Base-by-base conservation (phyloP, 2,113 vertebrate species). In the Mustelus asterias region DNA sequence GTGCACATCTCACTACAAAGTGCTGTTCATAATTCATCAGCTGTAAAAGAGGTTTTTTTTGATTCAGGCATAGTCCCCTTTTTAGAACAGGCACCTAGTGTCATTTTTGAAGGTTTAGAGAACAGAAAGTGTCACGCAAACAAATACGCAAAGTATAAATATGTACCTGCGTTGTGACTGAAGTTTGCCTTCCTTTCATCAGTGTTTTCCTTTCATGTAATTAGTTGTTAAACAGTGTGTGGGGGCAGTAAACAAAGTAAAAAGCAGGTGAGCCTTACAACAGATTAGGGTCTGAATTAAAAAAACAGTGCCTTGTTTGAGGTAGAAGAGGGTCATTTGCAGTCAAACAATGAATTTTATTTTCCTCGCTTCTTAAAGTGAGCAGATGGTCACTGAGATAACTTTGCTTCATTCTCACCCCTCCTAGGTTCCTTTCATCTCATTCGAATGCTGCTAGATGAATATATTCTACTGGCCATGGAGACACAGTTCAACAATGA, bases 401-500 rank as follows among this genome's bases (percentile, higher is more conserved):
- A 98, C 96, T 96, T 86, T 89, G 96, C 92, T 97, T 96, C 96
- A 97, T 96, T 96, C 95, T 83, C 95, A 92, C 72, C 96, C 22
- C 96, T 80, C 78, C 41, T 94, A 99, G 99, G 99, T 96, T 99
- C 99, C 96, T 99, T 99, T 97, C 99, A 99, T 96, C 98, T 99
- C 97, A 99, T 99, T 96, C 97, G 99, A 96, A 99, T 99, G 99
- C 98, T 99, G 96, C 97, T 99, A 63, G 99, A 99, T 96, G 99
- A 99, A 96, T 99, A 99, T 97, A 99, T 99, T 97, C 98, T 99
- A 93, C 96, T 99, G 20, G 99, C 99, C 88, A 98, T 99, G 97
- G 99, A 99, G 97, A 99, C 99, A 18, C 99, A 99, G 96, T 99
- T 99, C 97, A 99, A 99, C 97, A 99, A 99, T 33, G 98, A 99